Conservation (phyloP, 2,113 vertebrate genomes). For the Austrofundulus limnaeus region DNA sequence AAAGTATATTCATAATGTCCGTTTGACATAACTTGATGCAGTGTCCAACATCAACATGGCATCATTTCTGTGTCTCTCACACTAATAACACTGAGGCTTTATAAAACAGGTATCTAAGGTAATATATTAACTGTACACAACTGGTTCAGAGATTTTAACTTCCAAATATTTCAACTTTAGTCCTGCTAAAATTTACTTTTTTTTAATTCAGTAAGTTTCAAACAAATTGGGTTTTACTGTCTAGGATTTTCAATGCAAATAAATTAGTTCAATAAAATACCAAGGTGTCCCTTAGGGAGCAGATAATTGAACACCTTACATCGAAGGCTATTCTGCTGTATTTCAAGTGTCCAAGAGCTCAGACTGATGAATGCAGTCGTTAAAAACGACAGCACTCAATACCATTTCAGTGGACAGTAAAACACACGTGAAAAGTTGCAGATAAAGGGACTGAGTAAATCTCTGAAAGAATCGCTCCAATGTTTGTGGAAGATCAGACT, state of each 20-base stretch:
- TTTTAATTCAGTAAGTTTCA: slow-evolving; percentile 62
- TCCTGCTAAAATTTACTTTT: slow-evolving; percentile 61
- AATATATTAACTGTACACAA: no score
- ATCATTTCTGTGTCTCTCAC: no score
- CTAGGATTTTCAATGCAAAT: slow-evolving; percentile 59
- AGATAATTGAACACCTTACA: slow-evolving; percentile 68
- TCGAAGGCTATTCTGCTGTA: slow-evolving; percentile 39
- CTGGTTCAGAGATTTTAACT: no score
- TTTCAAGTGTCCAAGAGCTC: slow-evolving; percentile 53
- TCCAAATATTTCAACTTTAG: no score
- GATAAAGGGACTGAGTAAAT: not conserved
- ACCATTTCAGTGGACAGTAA: slow-evolving; percentile 35
- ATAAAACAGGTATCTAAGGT: no score
- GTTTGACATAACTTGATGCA: no score
- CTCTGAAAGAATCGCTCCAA: not conserved
- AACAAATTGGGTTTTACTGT: slow-evolving; percentile 61
- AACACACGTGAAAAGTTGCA: slow-evolving; percentile 30
- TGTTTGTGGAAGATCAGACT: not conserved
- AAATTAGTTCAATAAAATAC: slow-evolving; percentile 68
- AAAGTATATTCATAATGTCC: no score
- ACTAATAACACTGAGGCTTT: no score
- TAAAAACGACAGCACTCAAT: slow-evolving; percentile 55
- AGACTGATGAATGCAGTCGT: slow-evolving; percentile 54
- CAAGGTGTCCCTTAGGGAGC: slow-evolving; percentile 45
- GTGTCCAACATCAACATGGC: no score